These are phyloP conservation scores for Phaonia tiefii DNA, from an alignment of 2,888 invertebrate species.

Conservation along the genomic window DNA sequence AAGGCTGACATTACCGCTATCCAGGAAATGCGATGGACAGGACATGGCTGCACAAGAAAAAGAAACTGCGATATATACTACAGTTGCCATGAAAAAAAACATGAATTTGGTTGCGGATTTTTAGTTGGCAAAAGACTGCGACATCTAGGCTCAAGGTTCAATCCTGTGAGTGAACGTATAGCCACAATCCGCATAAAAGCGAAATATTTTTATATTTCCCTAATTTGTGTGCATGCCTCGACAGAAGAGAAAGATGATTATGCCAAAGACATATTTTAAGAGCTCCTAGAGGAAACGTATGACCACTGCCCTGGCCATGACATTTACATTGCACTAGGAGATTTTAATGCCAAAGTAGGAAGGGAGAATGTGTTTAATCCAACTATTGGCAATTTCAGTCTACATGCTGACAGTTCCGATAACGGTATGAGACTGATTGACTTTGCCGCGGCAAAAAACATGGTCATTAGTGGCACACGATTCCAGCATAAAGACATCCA, in stretches of 20 bases:
- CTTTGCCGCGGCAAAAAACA: constrained; percentile 48
- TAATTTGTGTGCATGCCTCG: too few relatives aligned
- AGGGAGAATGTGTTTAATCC: not conserved
- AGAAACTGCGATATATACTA: too few relatives aligned
- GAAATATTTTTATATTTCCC: too few relatives aligned
- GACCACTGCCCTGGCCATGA: constrained; percentile 34
- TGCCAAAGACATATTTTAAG: constrained; percentile 42
- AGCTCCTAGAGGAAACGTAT: constrained; percentile 26
- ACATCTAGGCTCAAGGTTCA: too few relatives aligned
- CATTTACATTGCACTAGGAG: constrained; percentile 44
- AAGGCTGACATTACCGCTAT: too few relatives aligned
- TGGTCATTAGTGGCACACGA: constrained; percentile 30
- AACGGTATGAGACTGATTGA: constrained; percentile 45
- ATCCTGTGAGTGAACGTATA: too few relatives aligned
- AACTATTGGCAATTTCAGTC: constrained; percentile 19
- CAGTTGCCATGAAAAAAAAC: too few relatives aligned
- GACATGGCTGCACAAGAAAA: too few relatives aligned
- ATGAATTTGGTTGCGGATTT: too few relatives aligned
- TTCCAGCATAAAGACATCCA: constrained; percentile 51
- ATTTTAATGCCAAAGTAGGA: constrained; percentile 39
- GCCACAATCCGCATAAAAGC: too few relatives aligned
- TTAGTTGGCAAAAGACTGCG: too few relatives aligned
- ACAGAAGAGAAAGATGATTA: constrained; percentile 44
- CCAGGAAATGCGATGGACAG: too few relatives aligned
- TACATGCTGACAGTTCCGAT: constrained; percentile 14